Evolutionary conservation across 2,888 invertebrate species (phyloP).

Genomic region (Phymatocera aterrima): DNA sequence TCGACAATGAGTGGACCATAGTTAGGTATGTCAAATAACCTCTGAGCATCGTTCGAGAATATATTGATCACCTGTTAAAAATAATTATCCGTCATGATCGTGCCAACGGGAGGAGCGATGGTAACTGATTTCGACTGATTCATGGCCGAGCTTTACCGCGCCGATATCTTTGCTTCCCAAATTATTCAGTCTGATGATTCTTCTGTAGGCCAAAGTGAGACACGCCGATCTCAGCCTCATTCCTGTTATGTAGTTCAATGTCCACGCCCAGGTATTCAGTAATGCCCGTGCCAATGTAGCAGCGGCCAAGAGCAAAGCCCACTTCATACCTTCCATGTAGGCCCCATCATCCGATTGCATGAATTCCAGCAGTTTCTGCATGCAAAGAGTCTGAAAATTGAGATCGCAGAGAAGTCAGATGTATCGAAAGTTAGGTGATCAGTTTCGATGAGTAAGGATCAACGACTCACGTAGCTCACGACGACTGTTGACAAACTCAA

Average conservation of each 20-base stretch:
- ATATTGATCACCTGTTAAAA: constrained; percentile 76
- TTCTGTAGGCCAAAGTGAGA: constrained; percentile 69
- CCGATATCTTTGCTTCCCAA: constrained; percentile 75
- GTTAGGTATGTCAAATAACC: constrained; percentile 76
- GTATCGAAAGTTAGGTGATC: background rate
- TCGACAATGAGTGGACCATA: constrained; percentile 76
- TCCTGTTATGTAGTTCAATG: constrained; percentile 75
- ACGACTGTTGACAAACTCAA: constrained; percentile 74
- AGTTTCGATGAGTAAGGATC: background rate
- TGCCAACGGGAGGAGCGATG: no score
- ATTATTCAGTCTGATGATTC: constrained; percentile 69
- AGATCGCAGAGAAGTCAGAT: background rate
- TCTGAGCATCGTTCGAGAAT: constrained; percentile 77
- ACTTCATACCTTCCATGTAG: constrained; percentile 73
- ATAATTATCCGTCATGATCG: no score
- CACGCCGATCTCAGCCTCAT: constrained; percentile 71
- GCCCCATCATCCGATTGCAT: constrained; percentile 71
- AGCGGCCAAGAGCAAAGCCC: constrained; percentile 74
- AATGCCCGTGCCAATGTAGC: constrained; percentile 75
- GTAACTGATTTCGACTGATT: background rate
- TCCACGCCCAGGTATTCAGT: constrained; percentile 76
- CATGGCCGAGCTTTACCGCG: constrained; percentile 58
- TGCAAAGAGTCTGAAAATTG: constrained; percentile 72
- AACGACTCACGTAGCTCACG: constrained; percentile 75
- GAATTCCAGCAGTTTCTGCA: constrained; percentile 74